Evolutionary conservation across 1,140 invertebrate species (phyloP).

Genomic region (Planococcus citri): DNA sequence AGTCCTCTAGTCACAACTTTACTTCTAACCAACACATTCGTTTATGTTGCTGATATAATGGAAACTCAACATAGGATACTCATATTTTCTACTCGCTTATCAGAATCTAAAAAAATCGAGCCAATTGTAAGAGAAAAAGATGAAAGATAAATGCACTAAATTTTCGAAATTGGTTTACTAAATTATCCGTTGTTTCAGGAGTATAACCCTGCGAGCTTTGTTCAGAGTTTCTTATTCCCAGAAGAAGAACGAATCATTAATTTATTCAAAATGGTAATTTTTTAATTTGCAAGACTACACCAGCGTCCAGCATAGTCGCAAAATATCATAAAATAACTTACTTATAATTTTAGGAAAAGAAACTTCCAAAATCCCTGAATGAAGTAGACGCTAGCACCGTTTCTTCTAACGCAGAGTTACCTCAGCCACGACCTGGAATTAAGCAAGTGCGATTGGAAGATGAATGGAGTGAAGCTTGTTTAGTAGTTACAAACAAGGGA

Average conservation of each 20-base stretch:
- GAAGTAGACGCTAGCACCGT: neutral
- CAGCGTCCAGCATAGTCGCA: too few species aligned
- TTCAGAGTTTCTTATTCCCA: slow-evolving; percentile 9
- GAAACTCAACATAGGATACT: slow-evolving; percentile 10
- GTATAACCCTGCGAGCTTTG: slow-evolving; percentile 4
- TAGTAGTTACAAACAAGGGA: neutral
- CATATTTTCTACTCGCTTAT: neutral
- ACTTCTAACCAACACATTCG: neutral
- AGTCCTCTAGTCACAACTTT: neutral
- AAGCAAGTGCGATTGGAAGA: neutral
- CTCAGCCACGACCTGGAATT: neutral
- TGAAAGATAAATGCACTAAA: neutral
- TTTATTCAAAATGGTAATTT: neutral
- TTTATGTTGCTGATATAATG: slow-evolving; percentile 12
- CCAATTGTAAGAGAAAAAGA: neutral
- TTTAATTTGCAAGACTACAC: too few species aligned
- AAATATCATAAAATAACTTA: neutral
- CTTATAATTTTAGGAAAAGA: neutral
- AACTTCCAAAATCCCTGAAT: neutral
- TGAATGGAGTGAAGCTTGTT: slow-evolving; percentile 7
- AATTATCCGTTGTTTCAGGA: slow-evolving; percentile 6
- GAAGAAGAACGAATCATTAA: neutral
- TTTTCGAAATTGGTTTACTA: neutral
- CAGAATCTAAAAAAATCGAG: slow-evolving; percentile 8
- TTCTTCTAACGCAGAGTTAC: neutral